Percentiles rank a stretch among this genome's conserved stretches.
phyloP scores from a whole-genome alignment of 2,113 vertebrate species.

The Bombycilla garrulus region DNA sequence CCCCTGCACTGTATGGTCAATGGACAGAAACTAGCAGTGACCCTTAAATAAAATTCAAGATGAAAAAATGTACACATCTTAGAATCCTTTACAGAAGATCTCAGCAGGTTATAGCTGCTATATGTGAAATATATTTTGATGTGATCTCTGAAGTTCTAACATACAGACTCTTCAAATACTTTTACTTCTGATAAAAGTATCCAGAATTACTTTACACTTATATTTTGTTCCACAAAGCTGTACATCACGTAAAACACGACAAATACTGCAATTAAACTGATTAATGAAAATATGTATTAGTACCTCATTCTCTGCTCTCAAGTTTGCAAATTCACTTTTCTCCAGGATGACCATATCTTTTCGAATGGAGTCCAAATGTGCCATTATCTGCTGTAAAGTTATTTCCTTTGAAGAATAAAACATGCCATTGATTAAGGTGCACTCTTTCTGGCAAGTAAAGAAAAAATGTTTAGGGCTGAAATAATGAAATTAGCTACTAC shows the following conservation, averaged over 20 bases:
- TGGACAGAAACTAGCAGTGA: neutral
- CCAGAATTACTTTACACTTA: neutral
- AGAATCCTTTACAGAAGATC: neutral
- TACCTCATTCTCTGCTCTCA: constrained; percentile 91
- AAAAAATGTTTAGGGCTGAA: neutral
- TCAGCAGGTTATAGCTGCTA: neutral
- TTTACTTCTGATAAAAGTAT: neutral
- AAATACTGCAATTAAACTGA: neutral
- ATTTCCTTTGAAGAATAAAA: constrained; percentile 83
- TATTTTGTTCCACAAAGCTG: neutral
- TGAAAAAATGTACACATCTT: neutral
- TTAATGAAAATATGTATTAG: neutral
- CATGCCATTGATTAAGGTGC: neutral
- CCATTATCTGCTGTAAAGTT: constrained; percentile 92
- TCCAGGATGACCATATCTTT: constrained; percentile 99
- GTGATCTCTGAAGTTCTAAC: neutral
- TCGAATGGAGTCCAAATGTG: constrained; percentile 92
- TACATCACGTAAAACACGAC: neutral
- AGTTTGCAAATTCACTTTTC: constrained; percentile 96
- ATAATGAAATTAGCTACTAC: neutral
- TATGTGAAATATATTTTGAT: neutral
- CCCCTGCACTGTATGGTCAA: neutral
- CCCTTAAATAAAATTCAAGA: neutral
- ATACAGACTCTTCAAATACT: neutral
- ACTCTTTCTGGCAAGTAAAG: neutral